Evolutionary conservation across 2,113 vertebrate genomes (phyloP).

Genomic region (Cyanistes caeruleus): DNA sequence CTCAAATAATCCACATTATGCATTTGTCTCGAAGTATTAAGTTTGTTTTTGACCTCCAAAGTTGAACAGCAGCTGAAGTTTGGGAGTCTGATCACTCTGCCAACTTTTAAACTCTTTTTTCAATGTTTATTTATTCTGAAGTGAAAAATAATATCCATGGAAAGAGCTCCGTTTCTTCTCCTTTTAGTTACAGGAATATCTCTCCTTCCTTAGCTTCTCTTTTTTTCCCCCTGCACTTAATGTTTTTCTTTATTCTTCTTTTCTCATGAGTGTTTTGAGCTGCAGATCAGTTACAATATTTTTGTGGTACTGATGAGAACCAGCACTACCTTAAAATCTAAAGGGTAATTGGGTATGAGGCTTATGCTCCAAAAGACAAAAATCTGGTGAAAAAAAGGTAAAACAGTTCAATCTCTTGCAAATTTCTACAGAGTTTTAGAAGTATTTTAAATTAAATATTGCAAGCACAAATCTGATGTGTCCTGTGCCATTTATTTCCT

Average conservation of each 20-base stretch:
- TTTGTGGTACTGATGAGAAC: background rate
- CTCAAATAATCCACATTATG: background rate
- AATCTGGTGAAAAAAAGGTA: background rate
- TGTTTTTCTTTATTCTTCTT: background rate
- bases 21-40: fast-evolving
- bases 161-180: background rate
- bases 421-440: background rate
- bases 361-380: background rate
- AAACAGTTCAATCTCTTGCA: background rate
- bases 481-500: background rate
- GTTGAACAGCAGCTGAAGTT: background rate
- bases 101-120: background rate
- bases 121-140: background rate
- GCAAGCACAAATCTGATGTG: background rate
- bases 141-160: background rate
- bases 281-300: background rate
- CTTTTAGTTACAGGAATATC: background rate
- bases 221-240: background rate
- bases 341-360: background rate
- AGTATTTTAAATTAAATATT: background rate
- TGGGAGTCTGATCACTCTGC: background rate
- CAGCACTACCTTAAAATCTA: background rate
- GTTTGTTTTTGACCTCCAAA: fast-evolving
- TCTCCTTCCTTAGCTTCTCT: background rate
- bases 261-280: background rate